These are phyloP conservation scores for Tachyglossus aculeatus DNA, from an alignment of 2,797 vertebrate species.

Conservation along the genomic window DNA sequence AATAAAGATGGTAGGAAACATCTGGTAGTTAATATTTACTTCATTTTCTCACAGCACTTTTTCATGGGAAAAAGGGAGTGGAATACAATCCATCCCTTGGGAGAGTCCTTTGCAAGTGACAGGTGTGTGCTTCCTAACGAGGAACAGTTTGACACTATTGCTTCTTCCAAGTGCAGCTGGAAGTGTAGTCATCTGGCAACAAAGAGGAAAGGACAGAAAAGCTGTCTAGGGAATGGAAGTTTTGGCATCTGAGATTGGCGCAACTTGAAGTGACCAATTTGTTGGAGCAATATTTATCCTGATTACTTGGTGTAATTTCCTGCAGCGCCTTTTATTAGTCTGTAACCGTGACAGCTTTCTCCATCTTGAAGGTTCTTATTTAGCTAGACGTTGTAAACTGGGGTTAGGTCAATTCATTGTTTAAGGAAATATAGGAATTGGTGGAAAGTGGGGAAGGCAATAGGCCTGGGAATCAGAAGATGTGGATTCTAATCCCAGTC, in stretches of 20 bases:
- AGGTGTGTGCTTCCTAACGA: slow-evolving; percentile 73
- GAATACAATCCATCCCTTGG: slow-evolving; percentile 71
- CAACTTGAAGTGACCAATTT: slow-evolving; percentile 29
- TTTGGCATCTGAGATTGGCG: slow-evolving; percentile 29
- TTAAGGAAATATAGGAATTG: too few relatives aligned
- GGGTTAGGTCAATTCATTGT: too few relatives aligned
- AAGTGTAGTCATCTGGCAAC: slow-evolving; percentile 71
- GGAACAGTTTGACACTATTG: slow-evolving; percentile 62
- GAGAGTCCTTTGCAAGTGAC: slow-evolving; percentile 68
- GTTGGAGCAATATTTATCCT: slow-evolving; percentile 35
- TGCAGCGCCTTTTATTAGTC: slow-evolving; percentile 48
- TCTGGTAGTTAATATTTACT: slow-evolving; percentile 75
- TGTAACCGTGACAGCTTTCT: slow-evolving; percentile 29
- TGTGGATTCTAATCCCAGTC: too few relatives aligned
- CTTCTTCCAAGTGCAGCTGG: slow-evolving; percentile 73
- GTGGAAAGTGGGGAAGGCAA: too few relatives aligned
- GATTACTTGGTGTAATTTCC: slow-evolving; percentile 50
- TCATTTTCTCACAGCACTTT: slow-evolving; percentile 70
- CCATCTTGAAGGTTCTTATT: slow-evolving; percentile 22
- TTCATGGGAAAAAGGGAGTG: slow-evolving; percentile 65
- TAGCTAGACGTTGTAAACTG: too few relatives aligned
- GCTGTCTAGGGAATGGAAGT: slow-evolving; percentile 47
- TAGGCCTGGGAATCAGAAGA: too few relatives aligned
- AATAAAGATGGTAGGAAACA: slow-evolving; percentile 75
- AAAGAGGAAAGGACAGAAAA: slow-evolving; percentile 37